Evolutionary conservation across 2,797 vertebrate species (phyloP), one percentile per base, ranked within the genome.

Genomic region (Lemur catta): DNA sequence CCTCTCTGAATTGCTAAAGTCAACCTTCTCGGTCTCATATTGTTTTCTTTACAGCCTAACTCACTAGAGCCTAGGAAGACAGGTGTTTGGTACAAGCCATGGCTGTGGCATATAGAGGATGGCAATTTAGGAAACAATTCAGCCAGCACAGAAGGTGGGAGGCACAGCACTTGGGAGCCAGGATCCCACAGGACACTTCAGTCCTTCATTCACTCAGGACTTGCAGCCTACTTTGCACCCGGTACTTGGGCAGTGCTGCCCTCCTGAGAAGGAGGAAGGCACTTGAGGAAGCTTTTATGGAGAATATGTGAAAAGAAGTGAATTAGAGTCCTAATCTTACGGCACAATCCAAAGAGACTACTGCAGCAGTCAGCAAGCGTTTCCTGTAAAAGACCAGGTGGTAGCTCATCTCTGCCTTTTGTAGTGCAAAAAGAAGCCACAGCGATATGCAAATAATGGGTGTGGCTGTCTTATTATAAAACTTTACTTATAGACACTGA

Each of bases 131-230:
- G 38, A 76, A 18, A 26, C 1, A 3, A 14, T 6, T 13, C 43
- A 11, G 7, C 1, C 1, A 14, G 55, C n/a, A 8, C 6, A 35
- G 35, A 41, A 50, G 1, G 4, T 0, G 0, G 28, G n/a, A 65
- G n/a, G 38, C 33, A 1, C 3, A 0, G 0, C 0, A 4, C 7
- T 43, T 4, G 2, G 26, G 17, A 1, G 14, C 10, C 14, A 41
- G 59, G 14, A 28, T 33, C 17, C 33, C 11, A 71, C 71, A 43
- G 63, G 4, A 18, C 2, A 2, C 7, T 4, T 26, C 11, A 0
- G 14, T 17, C 50, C 3, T 14, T 8, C 26, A 1, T 12, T 43
- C 13, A 3, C 2, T 28, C 22, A 14, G 5, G 0, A 6, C 28
- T 75, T 2, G 6, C 1, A 6, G 24, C 48, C 38, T 43, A 14